Conservation (phyloP, 2,797 vertebrate species). For the Halcyon badia region DNA sequence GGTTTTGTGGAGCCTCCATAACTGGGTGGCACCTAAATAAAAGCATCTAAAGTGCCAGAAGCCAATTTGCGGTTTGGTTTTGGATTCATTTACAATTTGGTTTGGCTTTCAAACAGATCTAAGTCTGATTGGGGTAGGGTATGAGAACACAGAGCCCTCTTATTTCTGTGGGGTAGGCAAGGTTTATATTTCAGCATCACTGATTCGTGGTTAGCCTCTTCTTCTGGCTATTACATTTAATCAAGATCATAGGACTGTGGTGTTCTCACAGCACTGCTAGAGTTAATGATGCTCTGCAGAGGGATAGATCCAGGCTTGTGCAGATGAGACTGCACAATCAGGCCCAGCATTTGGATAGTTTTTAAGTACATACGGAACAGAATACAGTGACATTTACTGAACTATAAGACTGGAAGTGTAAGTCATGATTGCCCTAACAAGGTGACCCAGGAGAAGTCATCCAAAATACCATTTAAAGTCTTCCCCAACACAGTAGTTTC, state of each 20-base stretch:
- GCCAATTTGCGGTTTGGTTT: conserved; percentile 47
- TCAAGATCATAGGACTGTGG: conserved; percentile 11
- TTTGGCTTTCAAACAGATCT: conserved; percentile 63
- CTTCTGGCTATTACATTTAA: conserved; percentile 55
- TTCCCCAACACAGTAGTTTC: not conserved
- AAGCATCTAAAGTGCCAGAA: conserved; percentile 55
- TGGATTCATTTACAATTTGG: conserved; percentile 60
- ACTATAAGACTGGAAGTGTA: not conserved
- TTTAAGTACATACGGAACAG: not conserved
- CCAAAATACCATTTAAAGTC: not conserved
- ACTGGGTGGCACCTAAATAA: conserved; percentile 68
- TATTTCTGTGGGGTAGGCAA: conserved; percentile 44
- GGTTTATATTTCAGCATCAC: conserved; percentile 30
- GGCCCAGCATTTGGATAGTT: not conserved
- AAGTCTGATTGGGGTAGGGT: conserved; percentile 22
- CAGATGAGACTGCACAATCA: not conserved
- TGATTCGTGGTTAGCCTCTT: conserved; percentile 47
- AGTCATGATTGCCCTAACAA: not conserved
- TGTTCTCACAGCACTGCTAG: not conserved
- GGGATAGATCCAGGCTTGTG: not conserved
- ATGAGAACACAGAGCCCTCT: conserved; percentile 53
- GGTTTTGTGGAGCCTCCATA: conserved; percentile 55
- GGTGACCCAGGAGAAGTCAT: not conserved
- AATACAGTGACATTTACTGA: not conserved
- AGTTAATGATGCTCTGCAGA: not conserved